Percentiles rank a stretch among this genome's conserved stretches.
Conservation (phyloP, 37 sponge, comb jelly and placozoan genomes). For the Agelas oroides region DNA sequence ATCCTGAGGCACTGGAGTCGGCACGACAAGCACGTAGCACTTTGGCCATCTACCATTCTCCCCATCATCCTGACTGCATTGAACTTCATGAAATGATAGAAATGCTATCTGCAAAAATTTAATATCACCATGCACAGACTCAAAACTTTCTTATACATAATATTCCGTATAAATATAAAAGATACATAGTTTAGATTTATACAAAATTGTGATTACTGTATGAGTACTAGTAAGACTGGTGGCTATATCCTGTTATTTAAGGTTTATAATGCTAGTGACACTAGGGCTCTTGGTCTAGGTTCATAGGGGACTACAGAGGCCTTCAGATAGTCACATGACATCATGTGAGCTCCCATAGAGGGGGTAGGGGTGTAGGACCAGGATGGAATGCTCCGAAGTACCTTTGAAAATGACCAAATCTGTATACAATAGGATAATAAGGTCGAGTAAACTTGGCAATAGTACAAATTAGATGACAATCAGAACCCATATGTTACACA, state of each 20-base stretch:
- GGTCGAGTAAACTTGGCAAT: slow-evolving; percentile 9
- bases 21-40: background rate
- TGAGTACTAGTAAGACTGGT: too few relatives aligned
- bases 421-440: background rate
- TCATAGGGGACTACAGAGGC: background rate
- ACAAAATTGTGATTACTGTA: too few relatives aligned
- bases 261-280: too few relatives aligned
- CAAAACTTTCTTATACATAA: too few relatives aligned
- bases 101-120: background rate
- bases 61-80: background rate
- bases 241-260: too few relatives aligned
- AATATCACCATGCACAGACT: background rate
- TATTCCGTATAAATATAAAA: too few relatives aligned
- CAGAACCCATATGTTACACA: too few relatives aligned
- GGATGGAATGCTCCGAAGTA: background rate
- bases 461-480: background rate
- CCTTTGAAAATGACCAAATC: slow-evolving; percentile 52
- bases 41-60: background rate
- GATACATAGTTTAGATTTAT: too few relatives aligned
- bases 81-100: slow-evolving; percentile 32
- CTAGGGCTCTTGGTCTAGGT: too few relatives aligned
- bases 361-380: slow-evolving; percentile 22
- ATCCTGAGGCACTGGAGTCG: background rate
- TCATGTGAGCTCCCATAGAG: slow-evolving; percentile 34
- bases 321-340: slow-evolving; percentile 38